Conservation (phyloP, 2,797 vertebrate species). For the Chelon auratus region DNA sequence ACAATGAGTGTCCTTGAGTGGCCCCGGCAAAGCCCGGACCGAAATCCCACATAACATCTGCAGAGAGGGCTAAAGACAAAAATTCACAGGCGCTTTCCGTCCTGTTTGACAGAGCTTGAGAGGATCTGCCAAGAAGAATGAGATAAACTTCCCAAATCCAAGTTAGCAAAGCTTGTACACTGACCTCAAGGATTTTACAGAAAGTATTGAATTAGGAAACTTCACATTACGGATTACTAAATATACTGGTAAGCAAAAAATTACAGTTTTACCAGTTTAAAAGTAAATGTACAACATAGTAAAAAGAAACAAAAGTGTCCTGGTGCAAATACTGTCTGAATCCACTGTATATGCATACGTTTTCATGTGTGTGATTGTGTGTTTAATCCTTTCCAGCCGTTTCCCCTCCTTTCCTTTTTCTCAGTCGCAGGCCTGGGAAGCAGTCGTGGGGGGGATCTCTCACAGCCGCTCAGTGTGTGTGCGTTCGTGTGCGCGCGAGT, state of each 20-base stretch:
- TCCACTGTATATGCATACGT: constrained; percentile 6
- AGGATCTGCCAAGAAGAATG: background rate
- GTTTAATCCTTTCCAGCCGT: constrained; percentile 75
- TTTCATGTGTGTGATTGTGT: constrained; percentile 59
- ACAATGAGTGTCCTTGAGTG: background rate
- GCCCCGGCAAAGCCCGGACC: background rate
- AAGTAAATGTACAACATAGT: background rate
- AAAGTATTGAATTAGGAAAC: background rate
- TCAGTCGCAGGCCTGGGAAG: constrained; percentile 81
- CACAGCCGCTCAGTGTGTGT: constrained; percentile 69
- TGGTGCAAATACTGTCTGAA: constrained; percentile 10
- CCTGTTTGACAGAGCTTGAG: background rate
- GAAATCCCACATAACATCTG: background rate
- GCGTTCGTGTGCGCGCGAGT: constrained; percentile 47
- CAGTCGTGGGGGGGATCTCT: constrained; percentile 79
- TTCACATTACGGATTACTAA: too few species aligned
- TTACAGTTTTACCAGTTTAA: background rate
- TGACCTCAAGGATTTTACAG: background rate
- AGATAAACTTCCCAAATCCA: constrained; percentile 1
- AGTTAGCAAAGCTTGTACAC: background rate
- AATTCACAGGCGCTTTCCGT: constrained; percentile 7
- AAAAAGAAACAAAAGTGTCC: background rate
- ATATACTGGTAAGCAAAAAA: too few species aligned
- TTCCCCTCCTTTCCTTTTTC: constrained; percentile 63
- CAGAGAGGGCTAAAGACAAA: background rate